These are phyloP conservation scores for Cetoscarus ocellatus DNA, from an alignment of 2,797 vertebrate genomes.

Conservation along the genomic window DNA sequence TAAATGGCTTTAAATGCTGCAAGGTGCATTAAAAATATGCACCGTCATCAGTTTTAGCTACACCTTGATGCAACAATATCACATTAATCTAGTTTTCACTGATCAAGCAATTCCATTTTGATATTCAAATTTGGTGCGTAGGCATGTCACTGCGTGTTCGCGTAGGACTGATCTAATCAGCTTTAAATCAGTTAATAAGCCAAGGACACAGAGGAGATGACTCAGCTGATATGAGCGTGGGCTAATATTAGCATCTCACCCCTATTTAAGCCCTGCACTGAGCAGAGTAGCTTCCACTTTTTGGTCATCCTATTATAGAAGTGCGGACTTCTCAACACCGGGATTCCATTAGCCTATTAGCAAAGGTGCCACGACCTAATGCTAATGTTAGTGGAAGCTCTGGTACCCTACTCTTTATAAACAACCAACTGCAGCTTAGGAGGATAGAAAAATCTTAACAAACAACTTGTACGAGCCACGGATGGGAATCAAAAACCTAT, in stretches of 20 bases:
- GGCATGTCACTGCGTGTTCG: conserved; percentile 44
- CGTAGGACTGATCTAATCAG: conserved; percentile 79
- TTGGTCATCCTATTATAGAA: conserved; percentile 56
- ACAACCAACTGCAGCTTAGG: too few relatives aligned
- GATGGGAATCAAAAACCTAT: too few relatives aligned
- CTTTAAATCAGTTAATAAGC: conserved; percentile 84
- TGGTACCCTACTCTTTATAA: conserved; percentile 11
- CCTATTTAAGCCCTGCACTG: conserved; percentile 42
- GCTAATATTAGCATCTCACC: conserved; percentile 81
- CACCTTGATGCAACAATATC: conserved; percentile 78
- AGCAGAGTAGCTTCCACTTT: conserved; percentile 41
- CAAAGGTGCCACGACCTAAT: conserved; percentile 69
- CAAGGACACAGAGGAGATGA: conserved; percentile 85
- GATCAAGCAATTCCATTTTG: conserved; percentile 82
- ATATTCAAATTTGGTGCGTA: conserved; percentile 75
- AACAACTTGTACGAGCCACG: too few relatives aligned
- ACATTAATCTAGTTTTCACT: conserved; percentile 81
- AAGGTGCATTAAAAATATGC: conserved; percentile 81
- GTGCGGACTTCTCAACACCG: conserved; percentile 59
- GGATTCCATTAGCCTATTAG: conserved; percentile 76
- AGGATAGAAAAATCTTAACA: too few relatives aligned
- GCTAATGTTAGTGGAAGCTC: conserved; percentile 64
- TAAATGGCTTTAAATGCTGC: conserved; percentile 81
- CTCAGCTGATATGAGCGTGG: conserved; percentile 84
- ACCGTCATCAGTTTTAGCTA: conserved; percentile 71